Conservation (phyloP, 53 echinoderm and acorn worm genomes). For the Holothuria scabra region DNA sequence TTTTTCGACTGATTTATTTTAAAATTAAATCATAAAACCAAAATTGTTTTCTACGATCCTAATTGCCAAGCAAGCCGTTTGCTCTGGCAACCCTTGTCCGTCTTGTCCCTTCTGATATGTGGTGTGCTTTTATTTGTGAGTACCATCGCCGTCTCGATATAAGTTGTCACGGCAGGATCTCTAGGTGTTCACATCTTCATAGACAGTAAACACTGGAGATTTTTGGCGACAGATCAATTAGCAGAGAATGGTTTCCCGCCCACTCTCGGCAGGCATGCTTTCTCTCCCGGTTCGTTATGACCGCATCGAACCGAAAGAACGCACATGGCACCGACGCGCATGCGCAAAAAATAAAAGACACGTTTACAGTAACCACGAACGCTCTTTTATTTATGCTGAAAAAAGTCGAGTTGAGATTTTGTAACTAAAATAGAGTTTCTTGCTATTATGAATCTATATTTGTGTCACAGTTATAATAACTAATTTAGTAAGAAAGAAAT, state of each 20-base stretch:
- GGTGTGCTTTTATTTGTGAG: slow-evolving; percentile 8
- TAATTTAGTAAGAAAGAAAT: too few species aligned
- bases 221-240: slow-evolving; percentile 49
- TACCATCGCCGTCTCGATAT: not conserved
- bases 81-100: not conserved
- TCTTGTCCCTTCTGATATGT: not conserved
- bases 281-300: slow-evolving; percentile 47
- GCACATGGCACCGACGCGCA: not conserved
- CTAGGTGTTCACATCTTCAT: slow-evolving; percentile 9
- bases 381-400: too few species aligned
- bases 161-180: slow-evolving; percentile 2
- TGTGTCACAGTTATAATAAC: too few species aligned
- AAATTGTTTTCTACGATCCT: too few species aligned
- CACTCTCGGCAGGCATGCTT: slow-evolving; percentile 26
- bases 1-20: too few species aligned
- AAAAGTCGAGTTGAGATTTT: too few species aligned
- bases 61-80: too few species aligned
- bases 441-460: too few species aligned
- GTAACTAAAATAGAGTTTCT: too few species aligned
- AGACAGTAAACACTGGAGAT: slow-evolving; percentile 36
- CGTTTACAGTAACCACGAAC: too few species aligned
- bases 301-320: slow-evolving; percentile 34
- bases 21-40: too few species aligned
- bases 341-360: not conserved
- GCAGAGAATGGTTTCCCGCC: slow-evolving; percentile 48